phyloP scores from a whole-genome alignment of 2,113 vertebrate genomes.

The Manacus vitellinus region DNA sequence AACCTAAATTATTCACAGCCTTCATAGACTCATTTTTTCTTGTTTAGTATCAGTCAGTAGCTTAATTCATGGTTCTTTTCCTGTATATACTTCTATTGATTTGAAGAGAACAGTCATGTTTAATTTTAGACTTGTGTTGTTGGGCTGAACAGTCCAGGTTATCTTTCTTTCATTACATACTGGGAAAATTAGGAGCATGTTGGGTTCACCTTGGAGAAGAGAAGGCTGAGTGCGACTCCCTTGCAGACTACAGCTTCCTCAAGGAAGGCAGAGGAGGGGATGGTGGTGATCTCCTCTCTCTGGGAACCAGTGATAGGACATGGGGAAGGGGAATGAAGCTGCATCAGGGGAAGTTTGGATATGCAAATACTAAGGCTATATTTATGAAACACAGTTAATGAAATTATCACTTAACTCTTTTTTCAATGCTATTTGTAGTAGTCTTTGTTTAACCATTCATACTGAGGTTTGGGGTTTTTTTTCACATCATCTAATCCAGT shows the following conservation, averaged over 20 bases:
- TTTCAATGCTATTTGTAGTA: background rate
- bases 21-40: background rate
- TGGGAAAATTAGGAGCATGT: background rate
- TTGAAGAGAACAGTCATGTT: background rate
- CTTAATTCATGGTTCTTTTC: background rate
- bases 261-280: fast-evolving
- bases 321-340: background rate
- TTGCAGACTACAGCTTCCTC: background rate
- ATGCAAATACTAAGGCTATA: background rate
- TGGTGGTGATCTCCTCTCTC: background rate
- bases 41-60: background rate
- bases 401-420: background rate
- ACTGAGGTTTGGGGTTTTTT: background rate
- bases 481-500: background rate
- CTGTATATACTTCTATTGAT: background rate
- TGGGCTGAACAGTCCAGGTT: background rate
- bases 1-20: background rate
- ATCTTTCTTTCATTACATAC: background rate
- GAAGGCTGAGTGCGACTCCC: background rate
- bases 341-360: background rate
- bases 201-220: background rate
- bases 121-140: background rate
- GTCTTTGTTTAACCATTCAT: background rate
- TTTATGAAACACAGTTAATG: background rate
- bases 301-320: fast-evolving